Evolutionary conservation across 2,797 vertebrate species (phyloP).

Genomic region (Yasuhikotakia modesta): DNA sequence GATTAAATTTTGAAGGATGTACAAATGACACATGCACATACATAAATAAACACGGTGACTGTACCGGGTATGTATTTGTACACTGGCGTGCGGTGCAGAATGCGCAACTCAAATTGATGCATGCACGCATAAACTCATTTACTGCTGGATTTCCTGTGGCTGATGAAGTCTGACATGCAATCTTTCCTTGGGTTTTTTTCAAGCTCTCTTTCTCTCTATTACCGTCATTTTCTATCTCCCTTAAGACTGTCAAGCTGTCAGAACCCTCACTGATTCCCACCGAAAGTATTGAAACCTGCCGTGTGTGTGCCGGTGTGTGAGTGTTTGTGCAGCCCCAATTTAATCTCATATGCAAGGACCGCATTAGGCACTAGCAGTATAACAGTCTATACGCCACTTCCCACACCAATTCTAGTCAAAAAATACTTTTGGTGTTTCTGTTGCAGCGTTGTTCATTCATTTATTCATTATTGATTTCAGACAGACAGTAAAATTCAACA

Average conservation of each 20-base stretch:
- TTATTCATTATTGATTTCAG: slow-evolving; percentile 36
- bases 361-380: background rate
- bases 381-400: slow-evolving; percentile 15
- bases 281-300: slow-evolving; percentile 49
- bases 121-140: slow-evolving; percentile 71
- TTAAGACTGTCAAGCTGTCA: slow-evolving; percentile 60
- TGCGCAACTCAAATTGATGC: slow-evolving; percentile 41
- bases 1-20: slow-evolving; percentile 24
- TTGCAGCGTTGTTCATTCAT: background rate
- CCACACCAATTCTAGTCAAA: background rate
- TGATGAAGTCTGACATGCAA: slow-evolving; percentile 68
- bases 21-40: background rate
- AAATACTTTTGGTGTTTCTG: background rate
- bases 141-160: slow-evolving; percentile 66
- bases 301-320: slow-evolving; percentile 13
- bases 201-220: slow-evolving; percentile 48
- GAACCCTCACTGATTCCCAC: slow-evolving; percentile 51
- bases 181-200: slow-evolving; percentile 57
- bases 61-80: slow-evolving; percentile 5
- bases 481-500: background rate
- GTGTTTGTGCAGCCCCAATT: slow-evolving; percentile 29
- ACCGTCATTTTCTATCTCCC: slow-evolving; percentile 57
- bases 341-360: slow-evolving; percentile 25
- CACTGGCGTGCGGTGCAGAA: background rate
- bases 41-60: slow-evolving; percentile 25